Conservation (phyloP, 2,113 vertebrate genomes). For the Orcinus orca region DNA sequence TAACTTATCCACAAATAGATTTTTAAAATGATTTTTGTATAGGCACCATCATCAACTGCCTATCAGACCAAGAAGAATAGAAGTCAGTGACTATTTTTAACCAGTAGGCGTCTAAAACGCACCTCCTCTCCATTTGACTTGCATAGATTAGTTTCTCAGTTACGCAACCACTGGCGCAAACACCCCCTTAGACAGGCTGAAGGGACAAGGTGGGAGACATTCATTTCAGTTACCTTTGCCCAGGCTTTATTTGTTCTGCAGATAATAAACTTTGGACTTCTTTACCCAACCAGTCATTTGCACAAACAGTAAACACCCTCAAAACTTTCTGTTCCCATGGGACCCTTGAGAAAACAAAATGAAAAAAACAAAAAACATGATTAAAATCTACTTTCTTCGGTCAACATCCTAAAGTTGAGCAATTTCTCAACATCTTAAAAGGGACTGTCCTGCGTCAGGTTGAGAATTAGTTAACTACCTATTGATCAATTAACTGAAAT, state of each 20-base stretch:
- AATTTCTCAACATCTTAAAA: constrained; percentile 75
- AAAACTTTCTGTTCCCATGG: constrained; percentile 68
- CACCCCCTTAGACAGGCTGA: constrained; percentile 58
- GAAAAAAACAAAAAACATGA: neutral
- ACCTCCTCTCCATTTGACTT: neutral
- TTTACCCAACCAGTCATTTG: constrained; percentile 71
- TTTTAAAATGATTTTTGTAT: neutral
- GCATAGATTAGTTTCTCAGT: neutral
- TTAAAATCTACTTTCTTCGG: constrained; percentile 68
- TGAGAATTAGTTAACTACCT: constrained; percentile 44
- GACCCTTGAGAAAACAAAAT: constrained; percentile 76
- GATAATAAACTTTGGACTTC: constrained; percentile 72
- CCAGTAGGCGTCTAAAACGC: neutral
- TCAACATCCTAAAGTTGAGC: constrained; percentile 73
- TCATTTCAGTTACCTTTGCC: constrained; percentile 68
- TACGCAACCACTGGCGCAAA: constrained; percentile 52
- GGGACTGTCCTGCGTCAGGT: constrained; percentile 34
- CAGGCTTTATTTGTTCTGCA: constrained; percentile 74
- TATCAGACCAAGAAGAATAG: neutral
- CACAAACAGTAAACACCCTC: constrained; percentile 72
- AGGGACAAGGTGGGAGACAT: constrained; percentile 64
- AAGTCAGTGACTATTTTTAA: neutral
- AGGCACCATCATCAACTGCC: neutral
- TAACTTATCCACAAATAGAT: neutral
- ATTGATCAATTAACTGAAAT: constrained; percentile 43